Conservation (phyloP, 2,113 vertebrate species). For the Catharus fuscescens region DNA sequence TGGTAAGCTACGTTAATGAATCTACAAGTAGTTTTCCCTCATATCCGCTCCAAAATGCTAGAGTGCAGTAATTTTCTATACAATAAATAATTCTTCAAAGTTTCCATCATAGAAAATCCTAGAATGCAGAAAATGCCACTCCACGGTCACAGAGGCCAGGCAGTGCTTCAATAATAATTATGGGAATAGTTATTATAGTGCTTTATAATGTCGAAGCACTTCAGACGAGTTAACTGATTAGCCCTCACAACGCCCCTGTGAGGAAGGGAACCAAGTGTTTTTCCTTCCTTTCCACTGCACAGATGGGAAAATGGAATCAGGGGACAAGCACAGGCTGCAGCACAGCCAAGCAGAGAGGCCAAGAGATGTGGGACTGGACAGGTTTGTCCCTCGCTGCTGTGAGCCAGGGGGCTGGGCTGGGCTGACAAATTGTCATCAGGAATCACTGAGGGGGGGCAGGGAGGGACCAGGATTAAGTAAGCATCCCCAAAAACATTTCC, state of each 20-base stretch:
- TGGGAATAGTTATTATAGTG: conserved; percentile 64
- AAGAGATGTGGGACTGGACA: not conserved
- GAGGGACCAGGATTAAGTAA: conserved; percentile 13
- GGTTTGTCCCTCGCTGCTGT: rapidly evolving
- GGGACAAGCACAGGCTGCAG: not conserved
- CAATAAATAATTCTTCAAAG: conserved; percentile 78
- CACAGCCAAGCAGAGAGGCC: not conserved
- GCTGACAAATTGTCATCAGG: not conserved
- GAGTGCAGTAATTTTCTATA: conserved; percentile 72
- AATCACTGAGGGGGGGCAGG: not conserved
- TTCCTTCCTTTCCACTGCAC: not conserved
- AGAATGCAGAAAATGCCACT: conserved; percentile 54
- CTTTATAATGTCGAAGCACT: conserved; percentile 50
- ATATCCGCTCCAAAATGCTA: conserved; percentile 60
- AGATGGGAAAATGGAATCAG: not conserved
- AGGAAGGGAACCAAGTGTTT: conserved; percentile 58
- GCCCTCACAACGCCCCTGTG: not conserved
- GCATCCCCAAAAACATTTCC: conserved; percentile 64
- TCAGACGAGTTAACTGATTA: conserved; percentile 25
- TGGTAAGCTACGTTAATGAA: conserved; percentile 51
- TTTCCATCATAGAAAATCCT: conserved; percentile 57
- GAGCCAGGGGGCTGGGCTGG: not conserved
- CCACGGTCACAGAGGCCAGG: conserved; percentile 77
- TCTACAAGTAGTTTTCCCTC: conserved; percentile 67
- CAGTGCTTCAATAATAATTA: conserved; percentile 76